These are phyloP conservation scores for Melipona bicolor DNA, from an alignment of 2,888 invertebrate species.

Conservation along the genomic window DNA sequence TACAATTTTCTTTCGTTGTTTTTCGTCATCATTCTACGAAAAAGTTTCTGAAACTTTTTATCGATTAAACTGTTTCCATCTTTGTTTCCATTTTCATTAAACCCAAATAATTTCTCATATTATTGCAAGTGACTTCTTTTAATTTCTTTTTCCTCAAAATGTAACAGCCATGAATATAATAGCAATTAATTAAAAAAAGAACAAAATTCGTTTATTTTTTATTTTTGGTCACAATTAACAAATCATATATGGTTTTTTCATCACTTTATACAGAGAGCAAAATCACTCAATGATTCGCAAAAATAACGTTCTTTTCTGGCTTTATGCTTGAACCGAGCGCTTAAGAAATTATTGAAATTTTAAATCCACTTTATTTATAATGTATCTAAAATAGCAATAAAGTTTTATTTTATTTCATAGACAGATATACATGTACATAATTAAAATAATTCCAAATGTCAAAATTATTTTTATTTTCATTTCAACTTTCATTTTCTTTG, in stretches of 20 bases:
- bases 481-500: not conserved
- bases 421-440: too few relatives aligned
- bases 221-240: not conserved
- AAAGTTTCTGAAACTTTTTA: not conserved
- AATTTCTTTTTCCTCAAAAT: not conserved
- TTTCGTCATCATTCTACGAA: not conserved
- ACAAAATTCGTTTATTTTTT: not conserved
- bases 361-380: too few relatives aligned
- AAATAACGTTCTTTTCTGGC: too few relatives aligned
- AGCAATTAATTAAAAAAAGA: not conserved
- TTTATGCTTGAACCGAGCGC: too few relatives aligned
- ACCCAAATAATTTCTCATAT: not conserved
- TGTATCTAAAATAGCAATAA: too few relatives aligned
- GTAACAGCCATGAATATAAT: not conserved
- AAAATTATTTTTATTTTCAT: not conserved
- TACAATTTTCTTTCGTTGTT: not conserved
- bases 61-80: not conserved
- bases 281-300: too few relatives aligned
- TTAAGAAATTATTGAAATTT: too few relatives aligned
- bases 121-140: not conserved
- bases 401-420: too few relatives aligned
- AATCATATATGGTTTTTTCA: too few relatives aligned
- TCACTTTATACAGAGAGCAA: too few relatives aligned
- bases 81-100: not conserved
- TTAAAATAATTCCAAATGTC: not conserved